Percentiles rank a stretch among this genome's conserved stretches.
Conservation (phyloP, 2,113 vertebrate genomes). For the Rhea americana region DNA sequence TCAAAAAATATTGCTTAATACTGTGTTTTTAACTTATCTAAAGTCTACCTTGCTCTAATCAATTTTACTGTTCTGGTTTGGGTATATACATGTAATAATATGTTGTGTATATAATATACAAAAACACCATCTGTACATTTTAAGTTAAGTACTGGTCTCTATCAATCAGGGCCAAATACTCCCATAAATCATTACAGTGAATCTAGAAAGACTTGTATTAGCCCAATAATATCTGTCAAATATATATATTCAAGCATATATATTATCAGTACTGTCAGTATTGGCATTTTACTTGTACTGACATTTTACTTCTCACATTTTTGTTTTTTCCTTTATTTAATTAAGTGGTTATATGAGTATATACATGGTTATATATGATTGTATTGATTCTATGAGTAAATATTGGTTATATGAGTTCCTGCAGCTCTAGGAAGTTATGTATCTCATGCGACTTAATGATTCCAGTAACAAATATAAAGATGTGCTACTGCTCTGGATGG, state of each 20-base stretch:
- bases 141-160: not conserved
- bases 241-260: not conserved
- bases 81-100: rapidly evolving
- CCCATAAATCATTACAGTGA: not conserved
- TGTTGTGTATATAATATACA: not conserved
- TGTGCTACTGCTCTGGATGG: not conserved
- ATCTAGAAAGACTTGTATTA: not conserved
- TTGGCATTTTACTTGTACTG: not conserved
- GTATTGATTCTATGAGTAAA: not conserved
- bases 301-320: not conserved
- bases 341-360: not conserved
- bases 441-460: not conserved
- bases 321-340: not conserved
- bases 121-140: not conserved
- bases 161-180: not conserved
- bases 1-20: not conserved
- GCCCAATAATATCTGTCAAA: not conserved
- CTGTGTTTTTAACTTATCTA: not conserved
- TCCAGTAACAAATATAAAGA: not conserved
- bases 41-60: not conserved
- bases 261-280: not conserved
- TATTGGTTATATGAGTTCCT: not conserved
- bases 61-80: not conserved
- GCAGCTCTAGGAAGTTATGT: not conserved
- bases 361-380: not conserved